Evolutionary conservation across 2,797 vertebrate species (phyloP).

Genomic region (Ctenosaura bakeri): DNA sequence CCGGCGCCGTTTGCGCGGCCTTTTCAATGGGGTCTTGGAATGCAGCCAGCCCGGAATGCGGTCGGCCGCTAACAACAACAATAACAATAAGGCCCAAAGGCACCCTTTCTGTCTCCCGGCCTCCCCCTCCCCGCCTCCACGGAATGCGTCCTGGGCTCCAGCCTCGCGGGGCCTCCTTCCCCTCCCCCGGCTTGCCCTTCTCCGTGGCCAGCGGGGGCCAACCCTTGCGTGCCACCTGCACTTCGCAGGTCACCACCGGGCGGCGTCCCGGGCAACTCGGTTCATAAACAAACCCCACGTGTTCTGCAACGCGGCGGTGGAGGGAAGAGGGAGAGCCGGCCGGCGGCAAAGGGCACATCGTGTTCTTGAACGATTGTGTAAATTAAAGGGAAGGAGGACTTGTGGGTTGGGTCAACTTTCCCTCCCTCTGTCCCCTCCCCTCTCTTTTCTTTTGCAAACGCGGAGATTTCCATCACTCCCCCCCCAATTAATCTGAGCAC

Average conservation of each 20-base stretch:
- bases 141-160: neutral
- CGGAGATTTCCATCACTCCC: neutral
- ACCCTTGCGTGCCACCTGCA: neutral
- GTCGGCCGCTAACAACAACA: neutral
- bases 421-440: constrained; percentile 43
- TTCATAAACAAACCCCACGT: constrained; percentile 10
- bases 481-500: neutral
- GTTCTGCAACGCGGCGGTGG: neutral
- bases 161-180: neutral
- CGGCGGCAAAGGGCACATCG: neutral
- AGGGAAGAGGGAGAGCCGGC: neutral
- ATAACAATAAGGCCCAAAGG: neutral
- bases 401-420: constrained; percentile 9
- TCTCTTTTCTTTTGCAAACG: constrained; percentile 24
- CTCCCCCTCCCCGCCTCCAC: neutral
- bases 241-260: neutral
- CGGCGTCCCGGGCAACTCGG: neutral
- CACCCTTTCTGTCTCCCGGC: neutral
- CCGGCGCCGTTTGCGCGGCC: no score
- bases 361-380: constrained; percentile 35
- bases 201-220: no score
- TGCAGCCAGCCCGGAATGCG: neutral
- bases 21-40: neutral
- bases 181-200: neutral
- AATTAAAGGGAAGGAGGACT: constrained; percentile 24